Percentiles rank a stretch among this genome's conserved stretches.
phyloP scores from a whole-genome alignment of 2,797 vertebrate genomes.

The Ataeniobius toweri region DNA sequence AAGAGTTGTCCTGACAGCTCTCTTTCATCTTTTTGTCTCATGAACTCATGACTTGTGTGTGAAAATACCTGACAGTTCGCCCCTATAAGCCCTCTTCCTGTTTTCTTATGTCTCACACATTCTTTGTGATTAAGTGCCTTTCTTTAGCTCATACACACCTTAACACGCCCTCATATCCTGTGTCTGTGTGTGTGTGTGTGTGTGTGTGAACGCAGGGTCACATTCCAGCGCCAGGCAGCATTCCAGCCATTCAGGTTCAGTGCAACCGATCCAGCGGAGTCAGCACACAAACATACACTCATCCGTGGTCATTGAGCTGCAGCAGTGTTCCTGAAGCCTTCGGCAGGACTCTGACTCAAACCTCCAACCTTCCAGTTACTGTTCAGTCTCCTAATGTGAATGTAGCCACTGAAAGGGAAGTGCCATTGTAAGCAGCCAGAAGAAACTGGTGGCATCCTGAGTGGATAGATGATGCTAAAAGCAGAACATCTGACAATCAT shows the following conservation, averaged over 20 bases:
- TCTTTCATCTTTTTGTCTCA: neutral
- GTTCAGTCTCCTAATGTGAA: neutral
- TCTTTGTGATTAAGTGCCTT: neutral
- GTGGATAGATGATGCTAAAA: too few relatives aligned
- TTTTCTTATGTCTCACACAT: conserved; percentile 6
- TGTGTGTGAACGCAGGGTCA: conserved; percentile 24
- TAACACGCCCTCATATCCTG: conserved; percentile 24
- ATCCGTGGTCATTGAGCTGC: conserved; percentile 29
- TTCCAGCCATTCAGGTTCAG: conserved; percentile 43
- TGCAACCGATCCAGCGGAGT: conserved; percentile 25
- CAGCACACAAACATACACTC: conserved; percentile 27
- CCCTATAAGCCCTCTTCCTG: neutral
- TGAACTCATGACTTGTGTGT: neutral
- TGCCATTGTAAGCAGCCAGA: too few relatives aligned
- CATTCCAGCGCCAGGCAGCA: conserved; percentile 51
- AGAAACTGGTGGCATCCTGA: too few relatives aligned
- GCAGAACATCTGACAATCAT: too few relatives aligned
- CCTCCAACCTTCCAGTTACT: conserved; percentile 18
- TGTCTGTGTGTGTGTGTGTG: neutral
- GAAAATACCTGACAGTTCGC: neutral
- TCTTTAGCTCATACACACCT: conserved; percentile 24
- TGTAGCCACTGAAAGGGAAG: neutral
- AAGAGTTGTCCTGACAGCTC: neutral
- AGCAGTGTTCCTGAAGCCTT: conserved; percentile 41
- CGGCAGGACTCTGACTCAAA: conserved; percentile 40